phyloP scores from a whole-genome alignment of 2,888 invertebrate genomes.

The Drosophila koepferae region DNA sequence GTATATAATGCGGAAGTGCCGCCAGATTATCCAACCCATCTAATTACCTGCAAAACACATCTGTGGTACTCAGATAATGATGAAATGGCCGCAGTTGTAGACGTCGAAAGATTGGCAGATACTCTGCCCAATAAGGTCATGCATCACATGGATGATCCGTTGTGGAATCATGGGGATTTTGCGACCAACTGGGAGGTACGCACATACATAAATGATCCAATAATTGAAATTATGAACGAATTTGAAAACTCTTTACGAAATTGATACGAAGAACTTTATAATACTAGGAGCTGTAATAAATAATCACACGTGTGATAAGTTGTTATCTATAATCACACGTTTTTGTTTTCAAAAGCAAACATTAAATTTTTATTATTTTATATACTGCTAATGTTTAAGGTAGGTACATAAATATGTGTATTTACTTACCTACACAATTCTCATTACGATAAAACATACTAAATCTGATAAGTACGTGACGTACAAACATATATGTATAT shows the following conservation, averaged over 20 bases:
- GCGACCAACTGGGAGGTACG: slow-evolving; percentile 53
- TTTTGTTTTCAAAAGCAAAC: slow-evolving; percentile 8
- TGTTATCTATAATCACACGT: background rate
- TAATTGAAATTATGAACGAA: slow-evolving; percentile 55
- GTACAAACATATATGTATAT: background rate
- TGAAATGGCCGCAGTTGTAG: slow-evolving; percentile 60
- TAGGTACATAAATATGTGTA: background rate
- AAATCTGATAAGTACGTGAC: slow-evolving; percentile 20
- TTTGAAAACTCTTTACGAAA: slow-evolving; percentile 15
- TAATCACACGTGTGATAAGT: background rate
- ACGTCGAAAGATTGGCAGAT: slow-evolving; percentile 59
- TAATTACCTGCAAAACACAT: slow-evolving; percentile 58
- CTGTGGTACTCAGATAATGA: slow-evolving; percentile 77
- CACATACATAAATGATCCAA: slow-evolving; percentile 63
- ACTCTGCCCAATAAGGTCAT: slow-evolving; percentile 60
- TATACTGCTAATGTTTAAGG: background rate
- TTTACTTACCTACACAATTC: background rate
- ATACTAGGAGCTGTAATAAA: background rate
- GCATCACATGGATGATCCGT: slow-evolving; percentile 65
- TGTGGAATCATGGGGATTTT: slow-evolving; percentile 69
- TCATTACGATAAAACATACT: background rate
- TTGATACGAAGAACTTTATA: background rate
- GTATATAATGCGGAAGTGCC: slow-evolving; percentile 58
- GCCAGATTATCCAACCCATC: slow-evolving; percentile 60
- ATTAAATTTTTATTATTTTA: slow-evolving; percentile 9